These are phyloP conservation scores for Xanthorhoe spadicearia DNA, from an alignment of 2,888 invertebrate genomes.

Conservation along the genomic window DNA sequence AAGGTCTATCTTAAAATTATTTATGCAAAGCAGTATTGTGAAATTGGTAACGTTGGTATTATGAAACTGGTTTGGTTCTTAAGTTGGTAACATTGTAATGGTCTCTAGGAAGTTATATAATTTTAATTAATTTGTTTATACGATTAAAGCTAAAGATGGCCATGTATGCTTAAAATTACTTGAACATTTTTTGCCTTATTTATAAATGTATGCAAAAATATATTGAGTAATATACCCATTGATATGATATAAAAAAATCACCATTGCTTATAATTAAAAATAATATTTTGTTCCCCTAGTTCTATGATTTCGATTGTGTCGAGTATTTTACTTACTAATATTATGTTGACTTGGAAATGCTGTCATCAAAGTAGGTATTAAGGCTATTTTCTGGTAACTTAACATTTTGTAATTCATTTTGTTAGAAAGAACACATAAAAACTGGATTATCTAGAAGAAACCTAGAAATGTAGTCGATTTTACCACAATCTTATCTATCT, in stretches of 20 bases:
- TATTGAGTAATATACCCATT: conserved; percentile 32
- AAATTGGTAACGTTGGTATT: conserved; percentile 60
- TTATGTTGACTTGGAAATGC: conserved; percentile 27
- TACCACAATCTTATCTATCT: conserved; percentile 8
- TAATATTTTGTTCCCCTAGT: conserved; percentile 4
- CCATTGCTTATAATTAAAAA: conserved; percentile 20
- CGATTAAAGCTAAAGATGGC: conserved; percentile 76
- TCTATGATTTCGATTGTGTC: conserved; percentile 4
- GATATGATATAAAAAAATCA: conserved; percentile 21
- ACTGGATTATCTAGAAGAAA: not conserved
- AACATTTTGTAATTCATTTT: not conserved
- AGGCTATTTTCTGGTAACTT: conserved; percentile 28
- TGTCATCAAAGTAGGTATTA: conserved; percentile 12
- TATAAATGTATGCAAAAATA: conserved; percentile 18
- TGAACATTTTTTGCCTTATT: conserved; percentile 34
- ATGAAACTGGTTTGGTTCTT: conserved; percentile 41
- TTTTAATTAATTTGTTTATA: conserved; percentile 32
- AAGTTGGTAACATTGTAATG: conserved; percentile 21
- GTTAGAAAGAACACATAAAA: not conserved
- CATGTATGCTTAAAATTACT: conserved; percentile 54
- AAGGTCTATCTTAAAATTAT: conserved; percentile 18
- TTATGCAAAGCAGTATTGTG: conserved; percentile 10
- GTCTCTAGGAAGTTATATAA: conserved; percentile 2
- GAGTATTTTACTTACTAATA: conserved; percentile 30
- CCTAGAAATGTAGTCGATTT: not conserved